Evolutionary conservation across 1,140 invertebrate species (phyloP).

Genomic region (Magallana ariakensis): DNA sequence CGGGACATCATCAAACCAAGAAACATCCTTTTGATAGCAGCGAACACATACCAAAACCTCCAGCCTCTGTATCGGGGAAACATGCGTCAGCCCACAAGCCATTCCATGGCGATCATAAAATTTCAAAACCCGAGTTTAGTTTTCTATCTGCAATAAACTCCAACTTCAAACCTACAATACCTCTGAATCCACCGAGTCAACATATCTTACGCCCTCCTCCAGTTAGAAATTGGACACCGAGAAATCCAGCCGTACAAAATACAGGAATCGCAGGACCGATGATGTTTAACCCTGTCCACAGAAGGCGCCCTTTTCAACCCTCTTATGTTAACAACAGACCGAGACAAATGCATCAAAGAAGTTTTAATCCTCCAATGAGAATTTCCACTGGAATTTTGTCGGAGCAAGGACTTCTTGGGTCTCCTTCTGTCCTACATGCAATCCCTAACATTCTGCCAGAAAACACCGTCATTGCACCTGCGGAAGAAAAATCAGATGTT

Average conservation of each 20-base stretch:
- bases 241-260: background rate
- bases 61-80: background rate
- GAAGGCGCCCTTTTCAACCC: background rate
- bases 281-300: background rate
- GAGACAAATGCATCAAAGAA: slow-evolving; percentile 8
- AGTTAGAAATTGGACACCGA: background rate
- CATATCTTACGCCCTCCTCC: background rate
- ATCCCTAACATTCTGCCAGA: background rate
- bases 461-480: slow-evolving; percentile 1
- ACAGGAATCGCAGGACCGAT: background rate
- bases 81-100: background rate
- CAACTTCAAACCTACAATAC: background rate
- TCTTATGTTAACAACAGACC: slow-evolving; percentile 4
- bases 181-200: background rate
- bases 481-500: background rate
- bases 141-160: slow-evolving; percentile 8
- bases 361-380: background rate
- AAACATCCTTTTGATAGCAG: background rate
- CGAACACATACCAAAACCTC: background rate
- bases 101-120: background rate
- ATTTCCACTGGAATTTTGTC: background rate
- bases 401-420: background rate
- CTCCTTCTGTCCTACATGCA: background rate
- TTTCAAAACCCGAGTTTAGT: slow-evolving; percentile 13
- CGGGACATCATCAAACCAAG: background rate